Base-by-base conservation (phyloP, 2,888 invertebrate species). In the Caenorhabditis panamensis region DNA sequence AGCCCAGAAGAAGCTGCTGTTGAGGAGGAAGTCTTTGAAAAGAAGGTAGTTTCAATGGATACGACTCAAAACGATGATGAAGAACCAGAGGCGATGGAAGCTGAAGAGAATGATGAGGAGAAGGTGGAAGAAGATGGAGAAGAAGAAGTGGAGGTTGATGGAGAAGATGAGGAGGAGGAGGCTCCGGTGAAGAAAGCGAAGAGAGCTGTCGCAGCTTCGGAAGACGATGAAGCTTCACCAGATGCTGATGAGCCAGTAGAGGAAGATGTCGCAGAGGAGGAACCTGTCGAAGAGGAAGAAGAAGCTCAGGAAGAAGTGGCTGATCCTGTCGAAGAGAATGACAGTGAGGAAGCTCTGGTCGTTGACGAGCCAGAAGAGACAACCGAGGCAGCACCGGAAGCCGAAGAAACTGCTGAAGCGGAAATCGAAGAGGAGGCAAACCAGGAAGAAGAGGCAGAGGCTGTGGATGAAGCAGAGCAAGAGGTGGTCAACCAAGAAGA, bases 41-140 rank as follows among this genome's bases (percentile, higher is more conserved):
- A 71, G 36, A 76, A 80, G 24, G 24, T 69, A 1, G 31, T 80
- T 36, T 75, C 75, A 4, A 76, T 80, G 80, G 80, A 80, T 26
- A 80, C 80, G 3, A 66, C 44, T 37, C 18, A 18, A 44, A 62
- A 76, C 9, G 47, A 20, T 9, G 49, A 3, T 1, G 44, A 41
- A 31, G 31, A 31, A 2, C 9, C 24, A 28, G 58, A 63, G 16
- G 0, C 22, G n/a, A 28, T 28, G 28, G 47, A 58, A 16, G 9
- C 6, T 5, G 67, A 67, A 22, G 49, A 49, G 16, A 26, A 59
- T 18, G 64, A 56, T 36, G 59, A 41, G 18, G 20, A 28, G 22
- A 37, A 41, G 11, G 54, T 4, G 13, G 53, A 18, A 41, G 51
- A 71, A 24, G 22, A 18, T 13, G 69, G 41, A 8, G 61, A 63